These are phyloP conservation scores for Isaurus tuberculatus DNA, from an alignment of 92 coral and sea anemone species.

Conservation along the genomic window DNA sequence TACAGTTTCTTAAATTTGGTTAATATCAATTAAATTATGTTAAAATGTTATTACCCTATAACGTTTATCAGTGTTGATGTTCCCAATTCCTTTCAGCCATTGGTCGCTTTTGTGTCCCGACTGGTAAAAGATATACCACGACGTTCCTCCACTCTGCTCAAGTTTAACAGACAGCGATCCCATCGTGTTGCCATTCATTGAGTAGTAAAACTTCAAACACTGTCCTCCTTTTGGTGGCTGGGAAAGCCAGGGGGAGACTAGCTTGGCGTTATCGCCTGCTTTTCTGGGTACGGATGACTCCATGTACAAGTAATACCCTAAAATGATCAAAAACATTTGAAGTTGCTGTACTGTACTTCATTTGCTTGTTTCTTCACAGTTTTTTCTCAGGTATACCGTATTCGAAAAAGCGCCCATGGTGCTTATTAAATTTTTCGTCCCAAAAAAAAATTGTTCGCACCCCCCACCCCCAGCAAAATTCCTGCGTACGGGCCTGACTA, in stretches of 20 bases:
- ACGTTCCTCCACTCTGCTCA: constrained; percentile 46
- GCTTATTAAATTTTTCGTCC: too few relatives aligned
- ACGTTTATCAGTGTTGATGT: constrained; percentile 56
- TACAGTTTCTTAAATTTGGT: too few relatives aligned
- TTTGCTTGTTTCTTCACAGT: too few relatives aligned
- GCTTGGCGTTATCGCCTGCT: constrained; percentile 65
- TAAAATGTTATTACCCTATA: constrained; percentile 83
- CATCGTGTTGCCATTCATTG: constrained; percentile 80
- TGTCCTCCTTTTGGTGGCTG: constrained; percentile 60
- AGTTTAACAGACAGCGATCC: constrained; percentile 68
- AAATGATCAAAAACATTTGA: background rate
- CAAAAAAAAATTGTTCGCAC: too few relatives aligned
- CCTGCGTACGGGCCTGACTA: too few relatives aligned
- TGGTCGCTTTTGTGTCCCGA: constrained; percentile 76
- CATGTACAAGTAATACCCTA: constrained; percentile 85
- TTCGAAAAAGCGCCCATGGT: too few relatives aligned
- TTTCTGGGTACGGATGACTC: constrained; percentile 70
- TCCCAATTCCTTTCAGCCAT: constrained; percentile 75
- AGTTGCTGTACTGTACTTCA: too few relatives aligned
- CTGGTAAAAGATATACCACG: constrained; percentile 65
- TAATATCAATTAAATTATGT: too few relatives aligned
- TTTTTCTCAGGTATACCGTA: too few relatives aligned
- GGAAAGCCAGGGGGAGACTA: constrained; percentile 65
- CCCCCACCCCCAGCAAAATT: too few relatives aligned
- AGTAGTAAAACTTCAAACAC: constrained; percentile 84